A percentile compares a stretch with the other conserved stretches of the same genome.
Evolutionary conservation across 2,797 vertebrate genomes (phyloP).

Genomic region (Urophycis tenuis): DNA sequence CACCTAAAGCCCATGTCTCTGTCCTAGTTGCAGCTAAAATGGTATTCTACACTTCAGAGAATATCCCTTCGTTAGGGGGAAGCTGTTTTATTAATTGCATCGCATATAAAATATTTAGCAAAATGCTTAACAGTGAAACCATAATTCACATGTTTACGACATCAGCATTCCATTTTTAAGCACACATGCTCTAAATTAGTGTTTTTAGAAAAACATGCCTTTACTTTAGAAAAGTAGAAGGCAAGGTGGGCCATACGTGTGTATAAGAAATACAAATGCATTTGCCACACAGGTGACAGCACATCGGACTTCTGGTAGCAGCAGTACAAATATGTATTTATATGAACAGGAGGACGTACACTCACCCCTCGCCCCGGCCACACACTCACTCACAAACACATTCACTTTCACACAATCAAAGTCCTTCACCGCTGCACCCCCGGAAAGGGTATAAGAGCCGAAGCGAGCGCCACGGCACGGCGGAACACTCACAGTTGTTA

Average conservation of each 20-base stretch:
- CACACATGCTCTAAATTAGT: slow-evolving; percentile 14
- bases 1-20: slow-evolving; percentile 51
- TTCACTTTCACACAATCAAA: background rate
- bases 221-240: background rate
- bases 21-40: slow-evolving; percentile 66
- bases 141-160: slow-evolving; percentile 40
- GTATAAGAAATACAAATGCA: background rate
- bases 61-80: slow-evolving; percentile 47
- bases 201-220: background rate
- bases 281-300: background rate
- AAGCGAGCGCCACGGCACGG: background rate
- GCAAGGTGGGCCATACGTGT: background rate
- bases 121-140: slow-evolving; percentile 50
- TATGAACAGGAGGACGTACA: too few species aligned
- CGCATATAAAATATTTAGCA: slow-evolving; percentile 48
- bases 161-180: slow-evolving; percentile 31
- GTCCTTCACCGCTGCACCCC: too few species aligned
- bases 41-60: slow-evolving; percentile 57
- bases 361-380: too few species aligned
- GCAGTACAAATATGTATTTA: background rate
- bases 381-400: background rate
- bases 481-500: slow-evolving; percentile 86
- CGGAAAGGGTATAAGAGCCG: background rate
- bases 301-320: background rate
- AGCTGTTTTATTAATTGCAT: slow-evolving; percentile 64